These are phyloP conservation scores for Podocnemis expansa DNA, from an alignment of 2,113 vertebrate genomes.

Conservation along the genomic window DNA sequence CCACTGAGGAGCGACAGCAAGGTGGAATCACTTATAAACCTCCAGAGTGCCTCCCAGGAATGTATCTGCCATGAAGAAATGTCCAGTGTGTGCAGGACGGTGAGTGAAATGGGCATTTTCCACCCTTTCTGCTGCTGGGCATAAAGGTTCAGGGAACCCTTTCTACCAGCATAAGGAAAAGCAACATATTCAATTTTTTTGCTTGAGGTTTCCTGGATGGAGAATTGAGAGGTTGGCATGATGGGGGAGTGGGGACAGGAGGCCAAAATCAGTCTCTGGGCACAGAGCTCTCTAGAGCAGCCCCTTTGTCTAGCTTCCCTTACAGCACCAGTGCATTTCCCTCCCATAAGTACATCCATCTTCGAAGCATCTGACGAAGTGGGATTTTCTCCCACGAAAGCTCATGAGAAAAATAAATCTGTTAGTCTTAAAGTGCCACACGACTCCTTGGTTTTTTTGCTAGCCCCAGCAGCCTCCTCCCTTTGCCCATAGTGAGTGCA, in stretches of 20 bases:
- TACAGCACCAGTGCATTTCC: neutral
- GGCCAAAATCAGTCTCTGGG: neutral
- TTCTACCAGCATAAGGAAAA: neutral
- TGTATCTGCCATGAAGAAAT: neutral
- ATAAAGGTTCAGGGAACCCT: neutral
- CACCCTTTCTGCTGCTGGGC: neutral
- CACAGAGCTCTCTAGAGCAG: neutral
- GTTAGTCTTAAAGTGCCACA: too few species aligned
- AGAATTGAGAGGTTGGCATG: too few species aligned
- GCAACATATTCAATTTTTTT: neutral
- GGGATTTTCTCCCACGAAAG: too few species aligned
- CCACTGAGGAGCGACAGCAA: neutral
- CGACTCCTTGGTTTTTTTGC: too few species aligned
- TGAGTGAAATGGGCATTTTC: neutral
- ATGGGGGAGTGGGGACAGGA: accelerated
- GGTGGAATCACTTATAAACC: neutral
- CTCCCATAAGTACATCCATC: too few species aligned
- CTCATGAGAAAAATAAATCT: too few species aligned
- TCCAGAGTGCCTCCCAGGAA: neutral
- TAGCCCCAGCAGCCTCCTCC: neutral
- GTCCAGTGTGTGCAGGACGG: neutral
- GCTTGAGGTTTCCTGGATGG: neutral
- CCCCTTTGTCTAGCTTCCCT: neutral
- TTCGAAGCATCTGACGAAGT: too few species aligned
- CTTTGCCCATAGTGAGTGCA: neutral